These are phyloP conservation scores for Grapholita molesta DNA, from an alignment of 1,140 invertebrate genomes.

Conservation along the genomic window DNA sequence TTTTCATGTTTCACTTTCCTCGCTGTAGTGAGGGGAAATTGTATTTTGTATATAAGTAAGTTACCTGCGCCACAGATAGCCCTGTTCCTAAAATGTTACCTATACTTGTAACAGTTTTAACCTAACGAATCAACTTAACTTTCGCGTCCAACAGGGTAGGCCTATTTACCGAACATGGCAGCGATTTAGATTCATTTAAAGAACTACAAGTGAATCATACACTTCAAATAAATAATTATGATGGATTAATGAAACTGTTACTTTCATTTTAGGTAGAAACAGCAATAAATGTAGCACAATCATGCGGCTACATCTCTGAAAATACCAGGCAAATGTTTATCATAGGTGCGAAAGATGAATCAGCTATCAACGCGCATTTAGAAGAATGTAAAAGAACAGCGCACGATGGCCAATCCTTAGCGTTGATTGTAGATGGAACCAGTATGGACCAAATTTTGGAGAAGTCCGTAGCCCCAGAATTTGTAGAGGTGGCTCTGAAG, in stretches of 20 bases:
- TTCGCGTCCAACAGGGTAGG: too few relatives aligned
- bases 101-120: too few relatives aligned
- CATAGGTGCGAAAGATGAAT: slow-evolving; percentile 64
- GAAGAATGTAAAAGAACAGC: slow-evolving; percentile 53
- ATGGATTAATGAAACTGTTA: neutral
- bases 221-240: neutral
- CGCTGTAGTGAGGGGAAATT: too few relatives aligned
- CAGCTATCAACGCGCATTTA: slow-evolving; percentile 58
- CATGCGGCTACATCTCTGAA: slow-evolving; percentile 85
- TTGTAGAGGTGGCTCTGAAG: slow-evolving; percentile 77
- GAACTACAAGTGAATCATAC: too few relatives aligned
- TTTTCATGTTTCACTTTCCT: too few relatives aligned
- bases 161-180: too few relatives aligned
- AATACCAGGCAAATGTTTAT: slow-evolving; percentile 81
- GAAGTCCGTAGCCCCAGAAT: slow-evolving; percentile 70
- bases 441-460: slow-evolving; percentile 78
- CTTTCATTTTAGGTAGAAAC: slow-evolving; percentile 80
- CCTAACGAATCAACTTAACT: too few relatives aligned
- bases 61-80: too few relatives aligned
- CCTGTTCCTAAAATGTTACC: too few relatives aligned
- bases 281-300: slow-evolving; percentile 86
- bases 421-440: slow-evolving; percentile 83
- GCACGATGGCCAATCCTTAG: slow-evolving; percentile 67
- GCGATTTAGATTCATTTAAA: too few relatives aligned
- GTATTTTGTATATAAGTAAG: too few relatives aligned